phyloP scores from a whole-genome alignment of 2,113 vertebrate genomes.

The Ictalurus furcatus region DNA sequence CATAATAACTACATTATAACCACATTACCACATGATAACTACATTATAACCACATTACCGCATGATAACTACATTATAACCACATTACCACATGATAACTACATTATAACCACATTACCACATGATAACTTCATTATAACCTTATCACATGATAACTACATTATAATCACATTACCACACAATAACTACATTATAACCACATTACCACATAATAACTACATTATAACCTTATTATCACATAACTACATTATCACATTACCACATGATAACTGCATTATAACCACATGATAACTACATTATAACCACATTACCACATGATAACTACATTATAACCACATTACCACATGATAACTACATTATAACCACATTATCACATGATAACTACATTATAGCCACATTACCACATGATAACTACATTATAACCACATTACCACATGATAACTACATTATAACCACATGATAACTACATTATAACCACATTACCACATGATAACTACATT shows the following conservation, averaged over 20 bases:
- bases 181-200: background rate
- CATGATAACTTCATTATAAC: too few species aligned
- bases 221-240: background rate
- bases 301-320: too few species aligned
- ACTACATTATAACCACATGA: background rate
- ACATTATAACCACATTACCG: background rate
- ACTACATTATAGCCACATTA: too few species aligned
- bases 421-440: too few species aligned
- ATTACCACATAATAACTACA: too few species aligned
- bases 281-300: background rate
- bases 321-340: background rate
- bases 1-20: background rate
- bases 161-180: background rate
- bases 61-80: background rate
- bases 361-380: too few species aligned
- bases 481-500: background rate
- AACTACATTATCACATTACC: too few species aligned
- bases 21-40: too few species aligned
- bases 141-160: background rate
- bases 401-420: background rate
- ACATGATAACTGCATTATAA: too few species aligned
- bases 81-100: background rate
- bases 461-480: background rate
- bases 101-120: too few species aligned
- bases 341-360: background rate